Percentiles rank a stretch among this genome's conserved stretches.
These are phyloP conservation scores for Egretta garzetta DNA, from an alignment of 2,113 vertebrate genomes.

Conservation along the genomic window DNA sequence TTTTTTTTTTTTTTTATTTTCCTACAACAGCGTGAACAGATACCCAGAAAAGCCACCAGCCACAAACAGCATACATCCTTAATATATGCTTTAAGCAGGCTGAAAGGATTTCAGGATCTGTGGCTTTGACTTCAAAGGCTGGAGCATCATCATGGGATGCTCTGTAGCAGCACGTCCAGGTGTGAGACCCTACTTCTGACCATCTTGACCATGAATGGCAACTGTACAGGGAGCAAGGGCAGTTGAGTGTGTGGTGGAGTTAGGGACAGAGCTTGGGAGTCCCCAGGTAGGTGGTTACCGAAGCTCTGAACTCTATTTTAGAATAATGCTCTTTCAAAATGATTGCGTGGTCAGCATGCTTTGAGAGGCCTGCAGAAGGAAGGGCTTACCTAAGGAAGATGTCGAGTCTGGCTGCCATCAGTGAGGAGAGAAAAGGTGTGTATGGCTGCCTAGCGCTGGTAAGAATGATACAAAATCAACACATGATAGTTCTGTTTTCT, in stretches of 20 bases:
- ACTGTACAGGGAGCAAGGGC: background rate
- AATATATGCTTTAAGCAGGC: background rate
- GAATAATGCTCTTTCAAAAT: background rate
- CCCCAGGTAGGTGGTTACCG: background rate
- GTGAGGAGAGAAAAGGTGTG: background rate
- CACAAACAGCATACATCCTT: background rate
- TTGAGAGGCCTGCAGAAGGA: background rate
- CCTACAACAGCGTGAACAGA: background rate
- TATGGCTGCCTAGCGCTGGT: background rate
- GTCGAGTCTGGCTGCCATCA: conserved; percentile 26
- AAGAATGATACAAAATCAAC: conserved; percentile 9
- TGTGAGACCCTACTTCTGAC: background rate
- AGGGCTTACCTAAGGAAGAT: background rate
- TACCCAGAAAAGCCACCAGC: background rate
- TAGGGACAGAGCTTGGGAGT: background rate
- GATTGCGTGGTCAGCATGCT: background rate
- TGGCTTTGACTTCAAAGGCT: background rate
- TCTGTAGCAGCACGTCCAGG: background rate
- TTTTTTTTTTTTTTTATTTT: background rate
- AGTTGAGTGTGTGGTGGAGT: background rate
- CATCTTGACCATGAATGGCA: background rate
- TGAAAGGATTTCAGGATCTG: background rate
- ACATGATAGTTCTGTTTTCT: background rate
- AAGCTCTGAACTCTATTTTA: background rate
- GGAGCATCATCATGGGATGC: background rate